Evolutionary conservation across 1,140 invertebrate genomes (phyloP).

Genomic region (Saxidomus purpurata): DNA sequence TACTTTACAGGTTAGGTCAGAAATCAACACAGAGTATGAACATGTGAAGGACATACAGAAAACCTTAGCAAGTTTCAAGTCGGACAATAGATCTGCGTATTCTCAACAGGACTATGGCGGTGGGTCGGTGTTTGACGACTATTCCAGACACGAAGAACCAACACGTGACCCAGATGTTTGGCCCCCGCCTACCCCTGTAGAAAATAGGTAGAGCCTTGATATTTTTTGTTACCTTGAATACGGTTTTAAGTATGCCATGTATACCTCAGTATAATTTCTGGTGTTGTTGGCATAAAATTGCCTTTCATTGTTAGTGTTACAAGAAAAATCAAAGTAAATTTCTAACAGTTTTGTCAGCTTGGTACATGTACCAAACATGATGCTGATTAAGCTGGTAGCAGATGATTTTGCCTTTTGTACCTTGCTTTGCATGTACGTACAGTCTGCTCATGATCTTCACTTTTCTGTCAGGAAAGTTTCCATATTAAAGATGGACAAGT

Average conservation of each 20-base stretch:
- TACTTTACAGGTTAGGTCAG: conserved; percentile 93
- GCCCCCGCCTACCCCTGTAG: conserved; percentile 95
- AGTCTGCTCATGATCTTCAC: no score
- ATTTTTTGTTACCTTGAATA: background rate
- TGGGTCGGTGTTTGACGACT: conserved; percentile 68
- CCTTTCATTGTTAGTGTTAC: no score
- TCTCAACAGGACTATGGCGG: conserved; percentile 70
- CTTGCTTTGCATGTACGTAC: no score
- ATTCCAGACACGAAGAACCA: conserved; percentile 89
- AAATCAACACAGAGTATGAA: conserved; percentile 96
- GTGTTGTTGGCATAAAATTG: no score
- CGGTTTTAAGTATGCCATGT: background rate
- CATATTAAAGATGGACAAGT: no score
- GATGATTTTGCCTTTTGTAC: no score
- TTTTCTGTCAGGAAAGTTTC: no score
- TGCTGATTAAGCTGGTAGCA: no score
- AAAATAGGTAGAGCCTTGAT: conserved; percentile 90
- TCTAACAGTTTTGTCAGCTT: no score
- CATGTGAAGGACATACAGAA: conserved; percentile 94
- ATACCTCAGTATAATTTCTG: background rate
- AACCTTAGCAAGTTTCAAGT: conserved; percentile 90
- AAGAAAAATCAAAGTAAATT: no score
- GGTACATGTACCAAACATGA: no score
- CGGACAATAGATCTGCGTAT: conserved; percentile 77
- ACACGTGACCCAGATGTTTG: conserved; percentile 91